Evolutionary conservation across 2,888 invertebrate species (phyloP), one percentile per base, ranked within the genome.

Genomic region (Teinopalpus imperialis): DNA sequence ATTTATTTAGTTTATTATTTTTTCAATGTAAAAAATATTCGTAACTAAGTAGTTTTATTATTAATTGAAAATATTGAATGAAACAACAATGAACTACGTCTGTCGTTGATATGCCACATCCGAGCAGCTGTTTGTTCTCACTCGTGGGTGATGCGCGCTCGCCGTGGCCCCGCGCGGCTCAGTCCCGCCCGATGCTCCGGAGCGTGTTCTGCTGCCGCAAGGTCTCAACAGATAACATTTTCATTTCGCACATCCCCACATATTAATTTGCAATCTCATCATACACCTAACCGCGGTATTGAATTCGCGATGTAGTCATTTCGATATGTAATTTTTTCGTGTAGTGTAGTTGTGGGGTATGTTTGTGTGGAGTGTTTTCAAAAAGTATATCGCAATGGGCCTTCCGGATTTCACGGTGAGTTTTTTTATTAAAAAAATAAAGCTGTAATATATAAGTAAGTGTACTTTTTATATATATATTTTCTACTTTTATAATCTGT

Each of bases 171-270:
- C 52, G 43, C 57, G 49, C 49, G 49, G 56, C 55, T 74, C 81
- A 80, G 81, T 79, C 71, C 61, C 41, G 29, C 45, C 68, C 77
- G 73, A 88, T 88, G 87, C 74, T 88, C 65, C 81, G 73, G 56
- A 74, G 76, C 68, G 86, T 88, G 72, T 75, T 88, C 66, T 88
- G 87, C 77, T 88, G 87, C 61, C 81, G 78, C 63, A 82, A 87
- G 86, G 87, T 87, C 71, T 68, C 65, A 40, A 31, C 46, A 20
- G 44, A 49, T 39, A 30, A 37, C 43, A 21, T 41, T 45, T 9
- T 29, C n/a, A 14, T 45, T 16, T 16, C 42, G 32, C 35, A 9
- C n/a, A 21, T 23, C 9, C 24, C 18, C n/a, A n/a, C n/a, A n/a
- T n/a, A n/a, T n/a, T n/a, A n/a, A n/a, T n/a, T n/a, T n/a, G n/a